Conservation (phyloP, 2,888 invertebrate genomes). For the Hirtodrosophila cameraria region DNA sequence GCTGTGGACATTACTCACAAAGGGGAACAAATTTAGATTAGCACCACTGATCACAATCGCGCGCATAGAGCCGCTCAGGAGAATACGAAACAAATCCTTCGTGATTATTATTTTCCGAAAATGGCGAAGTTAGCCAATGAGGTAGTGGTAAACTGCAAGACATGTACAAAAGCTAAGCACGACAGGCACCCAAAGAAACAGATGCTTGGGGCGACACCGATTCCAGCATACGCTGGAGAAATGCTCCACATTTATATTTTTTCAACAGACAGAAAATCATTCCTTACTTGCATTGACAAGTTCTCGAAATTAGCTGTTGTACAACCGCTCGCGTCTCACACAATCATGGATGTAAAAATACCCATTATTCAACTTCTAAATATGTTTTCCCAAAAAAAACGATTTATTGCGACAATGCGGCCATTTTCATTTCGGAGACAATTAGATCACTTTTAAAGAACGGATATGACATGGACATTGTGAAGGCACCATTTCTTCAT, state of each 20-base stretch:
- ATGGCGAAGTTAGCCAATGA: neutral
- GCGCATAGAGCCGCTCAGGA: neutral
- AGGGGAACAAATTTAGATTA: neutral
- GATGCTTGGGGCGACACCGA: neutral
- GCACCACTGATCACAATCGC: neutral
- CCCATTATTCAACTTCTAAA: neutral
- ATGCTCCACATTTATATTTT: neutral
- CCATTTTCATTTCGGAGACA: neutral
- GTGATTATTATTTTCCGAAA: neutral
- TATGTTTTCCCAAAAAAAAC: neutral
- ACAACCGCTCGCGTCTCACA: neutral
- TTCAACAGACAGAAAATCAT: neutral
- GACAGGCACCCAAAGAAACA: neutral
- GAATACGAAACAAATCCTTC: neutral
- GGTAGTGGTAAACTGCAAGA: neutral
- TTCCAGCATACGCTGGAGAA: neutral
- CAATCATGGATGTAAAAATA: neutral
- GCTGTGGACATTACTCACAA: neutral
- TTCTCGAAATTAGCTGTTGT: neutral
- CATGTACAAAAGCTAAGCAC: neutral
- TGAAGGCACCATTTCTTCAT: constrained; percentile 13
- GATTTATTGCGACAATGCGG: neutral
- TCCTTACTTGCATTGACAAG: too few relatives aligned
- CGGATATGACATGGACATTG: constrained; percentile 9
- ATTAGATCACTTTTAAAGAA: neutral